Evolutionary conservation across 2,888 invertebrate species (phyloP).

Genomic region (Dryobotodes eremita): DNA sequence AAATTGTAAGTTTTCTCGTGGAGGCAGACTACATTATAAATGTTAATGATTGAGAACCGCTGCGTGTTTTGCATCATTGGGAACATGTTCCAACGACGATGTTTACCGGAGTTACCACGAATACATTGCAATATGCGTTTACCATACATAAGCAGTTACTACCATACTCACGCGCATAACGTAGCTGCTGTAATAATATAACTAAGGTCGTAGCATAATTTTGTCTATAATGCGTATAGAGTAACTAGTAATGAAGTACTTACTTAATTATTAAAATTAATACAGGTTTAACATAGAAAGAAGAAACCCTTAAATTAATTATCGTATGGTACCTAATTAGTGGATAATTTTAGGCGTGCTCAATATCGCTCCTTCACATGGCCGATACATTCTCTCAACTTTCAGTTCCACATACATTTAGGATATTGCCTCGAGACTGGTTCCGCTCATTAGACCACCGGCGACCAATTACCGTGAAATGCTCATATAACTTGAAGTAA

Average conservation of each 20-base stretch:
- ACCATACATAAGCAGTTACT: conserved; percentile 13
- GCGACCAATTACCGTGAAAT: conserved; percentile 51
- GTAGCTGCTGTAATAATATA: background rate
- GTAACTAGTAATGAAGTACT: background rate
- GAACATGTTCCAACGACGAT: conserved; percentile 28
- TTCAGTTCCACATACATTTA: conserved; percentile 29
- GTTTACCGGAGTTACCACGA: conserved; percentile 14
- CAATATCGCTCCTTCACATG: conserved; percentile 6
- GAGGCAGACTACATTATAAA: conserved; percentile 23
- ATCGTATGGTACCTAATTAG: conserved; percentile 8
- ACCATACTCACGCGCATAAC: background rate
- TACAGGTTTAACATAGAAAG: conserved; percentile 11
- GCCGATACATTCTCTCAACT: conserved; percentile 36
- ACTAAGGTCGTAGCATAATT: background rate
- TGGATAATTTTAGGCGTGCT: background rate
- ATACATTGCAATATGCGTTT: conserved; percentile 22
- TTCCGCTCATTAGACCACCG: conserved; percentile 50
- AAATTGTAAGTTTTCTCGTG: conserved; percentile 17
- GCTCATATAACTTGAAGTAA: conserved; percentile 39
- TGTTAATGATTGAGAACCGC: conserved; percentile 34
- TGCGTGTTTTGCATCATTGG: conserved; percentile 30
- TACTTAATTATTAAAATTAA: background rate
- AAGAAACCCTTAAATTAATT: conserved; percentile 26
- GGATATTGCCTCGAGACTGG: conserved; percentile 43
- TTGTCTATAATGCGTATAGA: background rate